phyloP scores from a whole-genome alignment of 53 echinoderm and acorn worm species.

The Zoroaster sp. region DNA sequence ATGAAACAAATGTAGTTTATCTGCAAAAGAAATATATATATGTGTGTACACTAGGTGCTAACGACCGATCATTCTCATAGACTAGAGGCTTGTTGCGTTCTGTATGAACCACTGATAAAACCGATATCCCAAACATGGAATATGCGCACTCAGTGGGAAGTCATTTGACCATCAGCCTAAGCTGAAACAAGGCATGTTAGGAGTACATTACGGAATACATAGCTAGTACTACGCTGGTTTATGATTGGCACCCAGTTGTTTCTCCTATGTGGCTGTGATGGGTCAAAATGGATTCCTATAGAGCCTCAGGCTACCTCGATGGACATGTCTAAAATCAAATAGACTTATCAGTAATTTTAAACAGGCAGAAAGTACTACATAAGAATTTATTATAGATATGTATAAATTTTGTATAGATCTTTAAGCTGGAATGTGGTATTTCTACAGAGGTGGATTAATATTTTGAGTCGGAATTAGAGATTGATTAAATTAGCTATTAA shows the following conservation, averaged over 20 bases:
- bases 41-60: not conserved
- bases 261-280: no score
- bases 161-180: not conserved
- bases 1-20: not conserved
- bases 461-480: not conserved
- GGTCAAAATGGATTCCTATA: no score
- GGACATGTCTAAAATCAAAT: not conserved
- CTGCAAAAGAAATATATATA: not conserved
- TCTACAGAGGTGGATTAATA: not conserved
- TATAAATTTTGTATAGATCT: slow-evolving; percentile 42
- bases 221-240: no score
- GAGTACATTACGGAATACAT: not conserved
- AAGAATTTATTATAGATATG: slow-evolving; percentile 24
- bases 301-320: not conserved
- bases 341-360: not conserved
- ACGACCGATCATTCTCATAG: not conserved
- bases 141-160: not conserved
- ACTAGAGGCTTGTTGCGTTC: not conserved
- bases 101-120: not conserved
- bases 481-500: not conserved
- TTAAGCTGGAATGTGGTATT: not conserved
- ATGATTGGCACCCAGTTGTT: no score
- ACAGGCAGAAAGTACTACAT: slow-evolving; percentile 5
- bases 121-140: not conserved
- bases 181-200: not conserved